Conservation (phyloP, 1,140 invertebrate species). For the Epicauta chinensis region DNA sequence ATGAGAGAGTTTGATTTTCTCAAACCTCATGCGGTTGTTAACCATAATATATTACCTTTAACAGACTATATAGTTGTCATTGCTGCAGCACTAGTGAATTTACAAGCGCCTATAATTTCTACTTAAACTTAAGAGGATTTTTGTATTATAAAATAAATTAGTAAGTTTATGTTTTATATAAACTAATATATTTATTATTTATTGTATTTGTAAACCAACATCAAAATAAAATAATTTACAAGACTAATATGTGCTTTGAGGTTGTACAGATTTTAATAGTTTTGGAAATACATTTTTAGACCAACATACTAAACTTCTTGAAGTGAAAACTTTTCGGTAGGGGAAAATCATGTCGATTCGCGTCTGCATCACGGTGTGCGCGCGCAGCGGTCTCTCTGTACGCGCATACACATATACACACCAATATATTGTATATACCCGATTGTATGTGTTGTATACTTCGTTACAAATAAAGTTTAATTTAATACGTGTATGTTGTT, state of each 20-base stretch:
- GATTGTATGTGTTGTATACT: too few relatives aligned
- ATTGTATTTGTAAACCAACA: neutral
- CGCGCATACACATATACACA: too few relatives aligned
- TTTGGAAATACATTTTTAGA: conserved; percentile 18
- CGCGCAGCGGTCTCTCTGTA: too few relatives aligned
- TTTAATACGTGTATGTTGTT: too few relatives aligned
- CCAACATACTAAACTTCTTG: too few relatives aligned
- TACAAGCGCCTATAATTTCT: conserved; percentile 23
- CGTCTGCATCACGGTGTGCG: too few relatives aligned
- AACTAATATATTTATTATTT: neutral
- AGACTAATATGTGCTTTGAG: neutral
- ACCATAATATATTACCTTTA: conserved; percentile 21
- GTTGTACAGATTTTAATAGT: conserved; percentile 16
- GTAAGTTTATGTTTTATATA: neutral
- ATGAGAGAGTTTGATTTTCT: conserved; percentile 25
- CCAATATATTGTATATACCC: too few relatives aligned
- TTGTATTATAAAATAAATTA: neutral
- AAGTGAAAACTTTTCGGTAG: too few relatives aligned
- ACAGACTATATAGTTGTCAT: conserved; percentile 15
- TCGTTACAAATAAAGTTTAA: too few relatives aligned
- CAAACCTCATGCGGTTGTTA: conserved; percentile 31
- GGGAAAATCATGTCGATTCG: too few relatives aligned
- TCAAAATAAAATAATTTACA: too few relatives aligned
- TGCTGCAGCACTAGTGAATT: conserved; percentile 24
- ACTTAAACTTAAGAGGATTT: neutral